Evolutionary conservation across 2,888 invertebrate species (phyloP).

Genomic region (Agriopis leucophaearia): DNA sequence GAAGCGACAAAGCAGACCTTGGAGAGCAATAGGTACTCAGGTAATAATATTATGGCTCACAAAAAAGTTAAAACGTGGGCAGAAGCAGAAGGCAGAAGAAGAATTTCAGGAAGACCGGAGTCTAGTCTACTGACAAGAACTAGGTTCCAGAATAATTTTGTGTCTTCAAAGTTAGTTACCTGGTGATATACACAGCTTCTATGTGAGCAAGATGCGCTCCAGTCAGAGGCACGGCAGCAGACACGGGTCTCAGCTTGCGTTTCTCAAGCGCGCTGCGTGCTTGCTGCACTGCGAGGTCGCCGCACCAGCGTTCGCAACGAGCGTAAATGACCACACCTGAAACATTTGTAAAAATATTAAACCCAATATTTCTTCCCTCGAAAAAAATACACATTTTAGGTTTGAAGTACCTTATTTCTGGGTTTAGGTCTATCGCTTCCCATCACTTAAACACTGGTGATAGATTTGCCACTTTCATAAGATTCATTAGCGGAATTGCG

Average conservation of each 20-base stretch:
- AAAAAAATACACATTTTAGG: too few species aligned
- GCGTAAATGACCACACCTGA: slow-evolving; percentile 82
- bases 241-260: slow-evolving; percentile 68
- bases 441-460: neutral
- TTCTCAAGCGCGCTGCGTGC: slow-evolving; percentile 71
- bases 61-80: too few species aligned
- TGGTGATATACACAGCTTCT: slow-evolving; percentile 87
- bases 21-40: too few species aligned
- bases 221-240: slow-evolving; percentile 63
- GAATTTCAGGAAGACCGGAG: neutral
- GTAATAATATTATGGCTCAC: too few species aligned
- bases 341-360: slow-evolving; percentile 1
- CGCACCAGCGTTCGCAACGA: slow-evolving; percentile 81
- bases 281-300: slow-evolving; percentile 79
- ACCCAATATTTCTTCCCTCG: neutral
- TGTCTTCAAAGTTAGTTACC: slow-evolving; percentile 65
- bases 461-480: neutral
- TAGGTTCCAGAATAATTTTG: neutral
- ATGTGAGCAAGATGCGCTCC: slow-evolving; percentile 79
- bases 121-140: neutral
- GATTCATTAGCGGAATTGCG: neutral
- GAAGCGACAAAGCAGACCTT: neutral
- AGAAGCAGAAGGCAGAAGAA: too few species aligned
- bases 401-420: neutral
- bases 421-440: neutral